Base-by-base conservation (phyloP, 1,140 invertebrate species). In the Euura saliciscinereae region DNA sequence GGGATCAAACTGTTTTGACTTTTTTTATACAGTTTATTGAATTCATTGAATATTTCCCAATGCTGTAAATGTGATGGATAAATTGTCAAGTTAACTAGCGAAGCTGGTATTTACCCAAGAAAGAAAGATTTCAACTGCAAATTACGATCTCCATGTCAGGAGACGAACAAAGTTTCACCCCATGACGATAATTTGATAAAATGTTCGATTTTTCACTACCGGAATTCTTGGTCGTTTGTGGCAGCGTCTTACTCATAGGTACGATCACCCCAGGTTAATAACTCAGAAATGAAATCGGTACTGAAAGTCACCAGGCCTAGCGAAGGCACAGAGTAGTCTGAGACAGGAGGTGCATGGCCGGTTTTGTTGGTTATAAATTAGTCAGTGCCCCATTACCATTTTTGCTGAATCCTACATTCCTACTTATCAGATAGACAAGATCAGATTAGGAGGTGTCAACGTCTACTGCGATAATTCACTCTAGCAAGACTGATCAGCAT, bases 161-260 rank as follows among this genome's bases (percentile, higher is more conserved):
- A 3, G 51, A 59, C 13, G 13, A 59, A 69, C 13, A 3, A 45
- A 67, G 3, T 44, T 10, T 28, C 66, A 8, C 28, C 28, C 5
- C 42, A 28, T 8, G 8, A 67, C 13, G 7, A 13, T 28, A 28
- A 5, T 42, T 46, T 44, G n/a, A 46, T 45, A 80, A 76, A 74
- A 81, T 80, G 80, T 75, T 78, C 44, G 77, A 76, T 42, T 65
- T 79, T 8, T 75, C 79, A 2, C 70, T 78, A 6, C 73, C 73
- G 0, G 82, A 83, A 71, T 77, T 80, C 70, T 72, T 83, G 72
- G 75, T 83, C 11, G 45, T 75, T 43, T 80, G 75, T 44, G 77
- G 80, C 74, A 76, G 78, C 28, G 44, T 75, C 6, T 66, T 83
- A 6, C 76, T 83, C 4, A 59, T 82, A n/a, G 76, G 82, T 69